A percentile compares a stretch with the other conserved stretches of the same genome.
phyloP scores from a whole-genome alignment of 2,888 invertebrate genomes.

The Protonemura montana region DNA sequence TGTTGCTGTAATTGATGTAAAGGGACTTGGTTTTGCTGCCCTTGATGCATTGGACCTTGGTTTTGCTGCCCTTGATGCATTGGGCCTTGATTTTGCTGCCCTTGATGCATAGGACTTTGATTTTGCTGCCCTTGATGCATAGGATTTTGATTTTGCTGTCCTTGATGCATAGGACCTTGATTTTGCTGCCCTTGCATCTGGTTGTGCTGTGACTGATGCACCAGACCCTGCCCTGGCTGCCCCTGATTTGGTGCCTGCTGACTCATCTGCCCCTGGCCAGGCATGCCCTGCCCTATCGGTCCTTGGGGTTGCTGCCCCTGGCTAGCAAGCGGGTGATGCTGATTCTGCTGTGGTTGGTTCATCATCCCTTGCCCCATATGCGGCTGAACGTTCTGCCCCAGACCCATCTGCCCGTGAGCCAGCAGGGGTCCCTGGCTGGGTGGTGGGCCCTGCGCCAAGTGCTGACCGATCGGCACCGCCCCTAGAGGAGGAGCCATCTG shows the following conservation, averaged over 20 bases:
- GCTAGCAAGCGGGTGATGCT: constrained; percentile 36
- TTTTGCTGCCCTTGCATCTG: constrained; percentile 34
- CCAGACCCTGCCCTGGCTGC: no score
- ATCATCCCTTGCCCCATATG: not conserved
- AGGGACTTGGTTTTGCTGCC: no score
- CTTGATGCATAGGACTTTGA: constrained; percentile 40
- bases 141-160: constrained; percentile 14
- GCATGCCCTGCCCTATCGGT: not conserved
- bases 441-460: constrained; percentile 20
- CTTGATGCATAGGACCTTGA: constrained; percentile 40
- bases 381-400: not conserved
- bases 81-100: no score
- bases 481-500: not conserved
- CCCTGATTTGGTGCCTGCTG: not conserved
- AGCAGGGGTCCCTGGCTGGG: not conserved
- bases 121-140: constrained; percentile 32
- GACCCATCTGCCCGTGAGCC: constrained; percentile 12
- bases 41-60: no score
- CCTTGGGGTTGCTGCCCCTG: constrained; percentile 39
- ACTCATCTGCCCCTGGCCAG: constrained; percentile 38
- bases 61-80: no score
- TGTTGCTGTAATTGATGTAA: constrained; percentile 39
- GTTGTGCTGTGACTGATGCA: not conserved
- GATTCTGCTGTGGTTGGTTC: constrained; percentile 20
- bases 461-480: not conserved